Conservation (phyloP, 2,888 invertebrate species). For the Thymelicus sylvestris region DNA sequence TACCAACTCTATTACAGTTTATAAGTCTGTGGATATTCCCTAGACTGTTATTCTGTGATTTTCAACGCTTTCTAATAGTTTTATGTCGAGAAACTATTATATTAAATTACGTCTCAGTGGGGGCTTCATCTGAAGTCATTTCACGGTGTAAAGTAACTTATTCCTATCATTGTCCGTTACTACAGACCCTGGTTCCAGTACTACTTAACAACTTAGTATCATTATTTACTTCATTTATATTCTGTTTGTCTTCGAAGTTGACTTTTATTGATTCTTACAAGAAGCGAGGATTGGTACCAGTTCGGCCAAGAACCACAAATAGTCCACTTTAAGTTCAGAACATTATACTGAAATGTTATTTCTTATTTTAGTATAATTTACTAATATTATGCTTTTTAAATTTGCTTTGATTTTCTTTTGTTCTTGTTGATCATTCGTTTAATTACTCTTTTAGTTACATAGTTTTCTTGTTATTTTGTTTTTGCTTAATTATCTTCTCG, state of each 20-base stretch:
- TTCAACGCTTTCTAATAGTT: conserved; percentile 38
- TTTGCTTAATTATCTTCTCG: no score
- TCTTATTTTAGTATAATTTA: no score
- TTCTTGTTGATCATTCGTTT: no score
- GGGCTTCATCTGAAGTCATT: conserved; percentile 32
- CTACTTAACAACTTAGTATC: conserved; percentile 13
- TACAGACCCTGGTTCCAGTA: conserved; percentile 4
- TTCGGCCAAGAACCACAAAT: no score
- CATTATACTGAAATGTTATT: no score
- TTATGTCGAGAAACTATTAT: conserved; percentile 36
- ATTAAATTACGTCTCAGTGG: conserved; percentile 36
- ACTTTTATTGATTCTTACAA: background rate
- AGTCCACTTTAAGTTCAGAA: no score
- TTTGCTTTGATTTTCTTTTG: no score
- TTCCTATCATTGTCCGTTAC: conserved; percentile 31
- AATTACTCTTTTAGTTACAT: no score
- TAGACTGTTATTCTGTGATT: conserved; percentile 22
- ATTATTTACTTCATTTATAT: background rate
- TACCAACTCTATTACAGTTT: background rate
- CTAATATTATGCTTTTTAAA: no score
- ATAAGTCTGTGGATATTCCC: conserved; percentile 9
- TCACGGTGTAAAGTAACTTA: conserved; percentile 36
- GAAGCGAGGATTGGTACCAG: no score
- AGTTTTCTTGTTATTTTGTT: no score
- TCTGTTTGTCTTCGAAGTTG: background rate